Conservation (phyloP, 1,140 invertebrate genomes). For the Bemisia tabaci region DNA sequence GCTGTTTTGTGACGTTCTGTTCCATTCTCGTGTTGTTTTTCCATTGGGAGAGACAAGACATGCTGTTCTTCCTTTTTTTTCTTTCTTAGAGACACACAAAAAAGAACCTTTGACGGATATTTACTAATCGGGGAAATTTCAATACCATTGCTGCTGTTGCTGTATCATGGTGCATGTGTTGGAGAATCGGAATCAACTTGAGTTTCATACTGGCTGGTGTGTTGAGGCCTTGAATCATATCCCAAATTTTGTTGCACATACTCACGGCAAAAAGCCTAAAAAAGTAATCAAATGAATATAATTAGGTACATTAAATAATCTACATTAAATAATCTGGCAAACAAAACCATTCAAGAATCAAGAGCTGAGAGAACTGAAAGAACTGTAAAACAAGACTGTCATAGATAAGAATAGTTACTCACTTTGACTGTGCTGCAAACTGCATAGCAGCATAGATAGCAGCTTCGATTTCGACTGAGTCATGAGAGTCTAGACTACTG, state of each 20-base stretch:
- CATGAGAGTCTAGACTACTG: conserved; percentile 82
- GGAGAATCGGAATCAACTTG: conserved; percentile 75
- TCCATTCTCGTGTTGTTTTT: too few relatives aligned
- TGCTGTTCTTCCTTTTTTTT: too few relatives aligned
- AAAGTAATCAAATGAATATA: conserved; percentile 19
- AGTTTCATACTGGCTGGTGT: conserved; percentile 86
- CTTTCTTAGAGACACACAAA: too few relatives aligned
- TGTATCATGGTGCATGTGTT: conserved; percentile 89
- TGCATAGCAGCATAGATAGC: conserved; percentile 87
- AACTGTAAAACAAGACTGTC: too few relatives aligned
- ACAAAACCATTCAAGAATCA: background rate
- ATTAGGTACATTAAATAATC: background rate
- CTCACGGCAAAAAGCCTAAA: conserved; percentile 81
- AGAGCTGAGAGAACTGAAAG: background rate
- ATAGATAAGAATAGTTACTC: too few relatives aligned
- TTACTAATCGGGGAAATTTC: background rate
- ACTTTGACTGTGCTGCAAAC: conserved; percentile 86
- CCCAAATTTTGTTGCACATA: conserved; percentile 88
- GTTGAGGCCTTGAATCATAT: conserved; percentile 85
- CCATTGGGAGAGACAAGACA: too few relatives aligned
- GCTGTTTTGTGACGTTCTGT: too few relatives aligned
- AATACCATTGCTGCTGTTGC: conserved; percentile 69
- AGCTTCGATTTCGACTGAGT: conserved; percentile 87
- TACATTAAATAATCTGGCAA: background rate
- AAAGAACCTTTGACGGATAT: too few relatives aligned